A percentile compares a stretch with the other conserved stretches of the same genome.
Conservation (phyloP, 2,113 vertebrate genomes). For the Grus americana region DNA sequence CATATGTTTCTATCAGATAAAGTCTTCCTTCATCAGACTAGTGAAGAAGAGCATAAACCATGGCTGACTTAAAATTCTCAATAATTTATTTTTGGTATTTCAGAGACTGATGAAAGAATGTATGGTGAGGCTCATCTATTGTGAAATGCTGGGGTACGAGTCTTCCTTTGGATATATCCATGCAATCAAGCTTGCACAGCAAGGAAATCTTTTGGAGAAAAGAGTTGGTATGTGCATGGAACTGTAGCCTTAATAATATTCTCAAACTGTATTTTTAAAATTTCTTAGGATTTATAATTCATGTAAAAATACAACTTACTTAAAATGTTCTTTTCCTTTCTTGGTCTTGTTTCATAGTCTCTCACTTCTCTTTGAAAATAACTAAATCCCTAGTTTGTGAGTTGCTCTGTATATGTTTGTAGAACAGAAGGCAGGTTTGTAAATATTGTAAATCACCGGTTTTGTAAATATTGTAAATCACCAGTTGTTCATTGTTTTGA, state of each 20-base stretch:
- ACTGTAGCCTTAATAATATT: background rate
- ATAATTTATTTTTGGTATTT: constrained; percentile 28
- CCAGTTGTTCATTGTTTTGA: background rate
- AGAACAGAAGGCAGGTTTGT: background rate
- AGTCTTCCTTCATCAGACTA: background rate
- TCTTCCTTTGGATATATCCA: constrained; percentile 96
- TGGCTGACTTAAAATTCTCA: background rate
- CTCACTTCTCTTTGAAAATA: background rate
- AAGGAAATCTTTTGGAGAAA: constrained; percentile 93
- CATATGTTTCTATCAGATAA: rapidly evolving
- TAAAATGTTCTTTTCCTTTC: background rate
- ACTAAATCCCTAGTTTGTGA: background rate
- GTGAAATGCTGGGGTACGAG: constrained; percentile 97
- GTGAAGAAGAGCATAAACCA: background rate
- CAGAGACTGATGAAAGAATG: constrained; percentile 96
- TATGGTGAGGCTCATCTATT: constrained; percentile 96
- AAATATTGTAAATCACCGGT: background rate
- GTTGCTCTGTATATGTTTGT: background rate
- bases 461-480: background rate
- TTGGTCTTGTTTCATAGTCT: background rate
- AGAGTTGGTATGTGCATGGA: constrained; percentile 88
- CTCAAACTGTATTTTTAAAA: background rate
- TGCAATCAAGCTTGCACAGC: constrained; percentile 96
- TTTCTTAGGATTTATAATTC: background rate
- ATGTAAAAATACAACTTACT: background rate